Evolutionary conservation across 2,113 vertebrate genomes (phyloP), one percentile per base, ranked within the genome.

Genomic region (Myotis lucifugus): DNA sequence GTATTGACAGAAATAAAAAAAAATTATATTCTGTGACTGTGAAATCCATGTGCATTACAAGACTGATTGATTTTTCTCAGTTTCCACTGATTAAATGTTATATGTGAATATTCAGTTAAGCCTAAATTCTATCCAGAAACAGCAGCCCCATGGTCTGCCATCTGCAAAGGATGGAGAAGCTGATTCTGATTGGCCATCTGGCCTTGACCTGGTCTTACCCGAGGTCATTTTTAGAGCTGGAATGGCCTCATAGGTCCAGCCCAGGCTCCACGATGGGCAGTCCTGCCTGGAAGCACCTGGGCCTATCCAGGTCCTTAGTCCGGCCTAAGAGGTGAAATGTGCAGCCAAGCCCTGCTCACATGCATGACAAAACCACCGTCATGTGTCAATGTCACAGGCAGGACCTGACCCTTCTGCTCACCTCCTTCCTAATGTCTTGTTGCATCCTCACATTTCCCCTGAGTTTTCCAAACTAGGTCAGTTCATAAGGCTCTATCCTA

Each of bases 21-120:
- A 97, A 86, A 61, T 61, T 32, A 50, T 21, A 73, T 66, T 67
- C 23, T 37, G 72, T 95, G 90, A 88, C 94, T 91, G 40, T 95
- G 85, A 95, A 91, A 81, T 85, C 50, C 76, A 90, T 21, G 19
- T 21, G 46, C 21, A 81, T 89, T 59, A 85, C 18, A 85, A 87
- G 67, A 83, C 73, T n/a, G 59, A 84, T 15, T 40, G 87, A 88
- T 64, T 84, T 95, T 96, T 87, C 86, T 90, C 85, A 88, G 25
- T 17, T 9, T 85, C 40, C n/a, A 52, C 5, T 42, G 34, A 76
- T 96, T 56, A 79, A n/a, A 50, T 27, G 29, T 27, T 76, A 0
- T 15, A 25, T 79, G 15, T 40, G 88, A 85, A 67, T 81, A 90
- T 50, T 85, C 48, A 40, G 7, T 76, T 23, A 82, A 79, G 9